Percentiles rank a stretch among this genome's conserved stretches.
Conservation (phyloP, 2,888 invertebrate species). For the Gymnocheta viridis region DNA sequence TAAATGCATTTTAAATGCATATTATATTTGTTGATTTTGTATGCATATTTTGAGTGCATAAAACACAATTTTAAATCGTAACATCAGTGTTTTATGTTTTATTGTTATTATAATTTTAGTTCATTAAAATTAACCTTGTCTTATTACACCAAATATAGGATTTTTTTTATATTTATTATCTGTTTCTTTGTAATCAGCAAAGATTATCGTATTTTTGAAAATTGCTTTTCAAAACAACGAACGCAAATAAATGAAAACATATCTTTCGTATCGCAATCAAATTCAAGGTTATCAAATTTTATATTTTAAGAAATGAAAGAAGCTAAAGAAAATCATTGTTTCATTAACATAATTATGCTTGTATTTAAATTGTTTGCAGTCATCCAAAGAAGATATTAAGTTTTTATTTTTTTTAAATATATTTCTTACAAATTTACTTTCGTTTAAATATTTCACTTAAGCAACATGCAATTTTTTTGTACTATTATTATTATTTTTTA, state of each 20-base stretch:
- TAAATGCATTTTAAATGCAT: background rate
- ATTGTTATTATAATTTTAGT: background rate
- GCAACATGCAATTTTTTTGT: conserved; percentile 51
- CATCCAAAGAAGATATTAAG: conserved; percentile 50
- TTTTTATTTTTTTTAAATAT: conserved; percentile 21
- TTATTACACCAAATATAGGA: conserved; percentile 7
- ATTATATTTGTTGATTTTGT: background rate
- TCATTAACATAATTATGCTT: conserved; percentile 67
- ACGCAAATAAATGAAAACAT: background rate
- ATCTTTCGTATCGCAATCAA: conserved; percentile 34
- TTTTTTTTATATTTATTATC: conserved; percentile 11
- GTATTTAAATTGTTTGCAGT: conserved; percentile 60
- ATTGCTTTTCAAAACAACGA: conserved; percentile 32
- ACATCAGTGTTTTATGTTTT: background rate
- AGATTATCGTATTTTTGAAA: conserved; percentile 26
- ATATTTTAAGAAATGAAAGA: conserved; percentile 22
- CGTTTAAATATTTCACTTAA: conserved; percentile 47
- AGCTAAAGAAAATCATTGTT: conserved; percentile 42
- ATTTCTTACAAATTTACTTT: conserved; percentile 58
- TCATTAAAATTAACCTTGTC: conserved; percentile 41
- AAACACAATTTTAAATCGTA: too few species aligned
- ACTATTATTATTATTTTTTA: background rate
- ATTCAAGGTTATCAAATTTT: conserved; percentile 55
- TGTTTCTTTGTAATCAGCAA: background rate
- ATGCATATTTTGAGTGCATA: background rate